Conservation (phyloP, 2,797 vertebrate species). For the Arnoldichthys spilopterus region DNA sequence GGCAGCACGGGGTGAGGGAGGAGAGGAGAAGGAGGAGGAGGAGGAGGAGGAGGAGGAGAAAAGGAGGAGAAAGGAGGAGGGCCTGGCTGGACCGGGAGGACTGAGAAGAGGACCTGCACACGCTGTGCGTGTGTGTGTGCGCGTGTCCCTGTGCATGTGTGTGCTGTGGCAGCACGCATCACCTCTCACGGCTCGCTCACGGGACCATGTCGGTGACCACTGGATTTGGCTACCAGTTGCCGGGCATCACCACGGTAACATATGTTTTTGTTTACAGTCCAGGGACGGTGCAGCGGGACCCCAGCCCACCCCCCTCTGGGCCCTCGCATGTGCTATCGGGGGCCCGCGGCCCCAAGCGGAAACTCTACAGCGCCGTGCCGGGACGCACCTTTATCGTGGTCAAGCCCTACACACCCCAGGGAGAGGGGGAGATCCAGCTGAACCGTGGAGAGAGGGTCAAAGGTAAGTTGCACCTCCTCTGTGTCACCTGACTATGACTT, state of each 20-base stretch:
- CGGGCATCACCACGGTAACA: constrained; percentile 93
- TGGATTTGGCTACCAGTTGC: constrained; percentile 86
- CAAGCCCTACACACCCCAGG: constrained; percentile 92
- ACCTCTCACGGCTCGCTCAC: constrained; percentile 54
- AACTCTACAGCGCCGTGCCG: constrained; percentile 97
- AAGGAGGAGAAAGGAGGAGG: constrained; percentile 51
- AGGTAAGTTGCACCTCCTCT: constrained; percentile 77
- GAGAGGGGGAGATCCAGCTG: constrained; percentile 95
- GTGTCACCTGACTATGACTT: constrained; percentile 21
- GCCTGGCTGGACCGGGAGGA: constrained; percentile 66
- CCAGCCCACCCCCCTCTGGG: constrained; percentile 80
- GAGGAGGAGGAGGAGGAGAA: constrained; percentile 47
- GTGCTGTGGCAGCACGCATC: constrained; percentile 50
- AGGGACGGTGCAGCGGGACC: constrained; percentile 83
- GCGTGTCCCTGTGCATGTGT: constrained; percentile 67
- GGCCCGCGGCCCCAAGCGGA: constrained; percentile 90
- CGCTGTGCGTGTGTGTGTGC: constrained; percentile 54
- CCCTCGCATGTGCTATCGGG: constrained; percentile 77
- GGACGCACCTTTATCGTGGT: constrained; percentile 96
- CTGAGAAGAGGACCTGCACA: constrained; percentile 49
- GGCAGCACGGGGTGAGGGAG: constrained; percentile 50
- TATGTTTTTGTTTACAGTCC: constrained; percentile 99
- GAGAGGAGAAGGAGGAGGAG: constrained; percentile 62
- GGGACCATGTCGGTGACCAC: constrained; percentile 81
- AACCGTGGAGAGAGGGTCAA: constrained; percentile 96